A percentile compares a stretch with the other conserved stretches of the same genome.
These are phyloP conservation scores for Trissonchulus sp. DNA, from an alignment of 2,888 invertebrate species.

Conservation along the genomic window DNA sequence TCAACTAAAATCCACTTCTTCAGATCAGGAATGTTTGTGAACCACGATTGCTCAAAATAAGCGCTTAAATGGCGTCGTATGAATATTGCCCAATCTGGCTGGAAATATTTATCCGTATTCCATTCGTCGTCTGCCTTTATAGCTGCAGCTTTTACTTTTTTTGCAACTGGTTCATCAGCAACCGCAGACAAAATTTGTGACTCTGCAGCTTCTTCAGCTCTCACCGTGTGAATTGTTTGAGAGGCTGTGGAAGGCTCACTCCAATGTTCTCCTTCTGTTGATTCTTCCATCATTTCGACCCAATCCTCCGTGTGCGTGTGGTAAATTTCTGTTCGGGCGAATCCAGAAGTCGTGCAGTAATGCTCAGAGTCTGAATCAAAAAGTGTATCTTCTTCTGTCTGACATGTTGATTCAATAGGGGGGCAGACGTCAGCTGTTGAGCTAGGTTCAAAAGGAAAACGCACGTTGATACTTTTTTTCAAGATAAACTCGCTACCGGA, in stretches of 20 bases:
- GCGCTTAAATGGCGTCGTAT: background rate
- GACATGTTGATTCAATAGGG: background rate
- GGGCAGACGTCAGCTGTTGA: background rate
- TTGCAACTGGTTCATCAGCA: background rate
- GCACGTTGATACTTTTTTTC: background rate
- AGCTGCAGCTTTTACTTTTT: background rate
- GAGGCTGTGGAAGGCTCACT: background rate
- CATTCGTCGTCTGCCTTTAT: background rate
- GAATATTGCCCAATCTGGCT: background rate
- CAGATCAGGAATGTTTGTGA: constrained; percentile 1
- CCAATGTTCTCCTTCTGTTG: background rate
- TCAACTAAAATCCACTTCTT: background rate
- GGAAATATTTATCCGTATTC: background rate
- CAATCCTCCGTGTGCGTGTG: background rate
- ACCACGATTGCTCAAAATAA: background rate
- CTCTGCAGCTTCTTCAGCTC: background rate
- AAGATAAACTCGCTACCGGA: background rate
- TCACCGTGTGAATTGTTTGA: background rate
- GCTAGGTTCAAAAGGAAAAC: background rate
- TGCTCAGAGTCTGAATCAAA: background rate
- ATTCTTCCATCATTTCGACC: background rate
- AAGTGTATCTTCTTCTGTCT: background rate
- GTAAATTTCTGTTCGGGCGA: background rate
- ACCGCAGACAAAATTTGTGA: background rate
- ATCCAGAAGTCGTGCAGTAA: background rate